Evolutionary conservation across 2,888 invertebrate species (phyloP).

Genomic region (Diaprepes abbreviatus): DNA sequence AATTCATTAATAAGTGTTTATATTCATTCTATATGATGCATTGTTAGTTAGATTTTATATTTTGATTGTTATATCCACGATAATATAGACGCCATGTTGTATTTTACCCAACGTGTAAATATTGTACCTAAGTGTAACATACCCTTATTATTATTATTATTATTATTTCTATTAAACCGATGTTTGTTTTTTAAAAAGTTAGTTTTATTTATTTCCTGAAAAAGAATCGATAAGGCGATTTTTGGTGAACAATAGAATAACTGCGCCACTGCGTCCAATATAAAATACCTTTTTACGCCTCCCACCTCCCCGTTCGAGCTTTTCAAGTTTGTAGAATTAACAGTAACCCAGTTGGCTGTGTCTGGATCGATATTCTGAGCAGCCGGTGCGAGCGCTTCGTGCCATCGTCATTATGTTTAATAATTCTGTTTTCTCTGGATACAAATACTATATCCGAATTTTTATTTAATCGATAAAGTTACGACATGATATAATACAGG

Average conservation of each 20-base stretch:
- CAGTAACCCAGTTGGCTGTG: slow-evolving; percentile 15
- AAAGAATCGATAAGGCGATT: too few species aligned
- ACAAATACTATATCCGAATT: background rate
- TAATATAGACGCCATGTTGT: slow-evolving; percentile 41
- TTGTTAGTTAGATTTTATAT: slow-evolving; percentile 43
- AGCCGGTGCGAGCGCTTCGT: slow-evolving; percentile 7
- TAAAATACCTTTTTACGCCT: slow-evolving; percentile 11
- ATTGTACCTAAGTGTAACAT: slow-evolving; percentile 56
- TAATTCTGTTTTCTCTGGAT: background rate
- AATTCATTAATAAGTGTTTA: background rate
- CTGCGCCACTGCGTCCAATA: background rate
- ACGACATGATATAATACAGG: too few species aligned
- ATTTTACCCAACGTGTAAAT: slow-evolving; percentile 40
- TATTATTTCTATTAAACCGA: slow-evolving; percentile 64
- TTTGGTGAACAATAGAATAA: background rate
- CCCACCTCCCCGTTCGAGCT: background rate
- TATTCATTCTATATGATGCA: slow-evolving; percentile 1
- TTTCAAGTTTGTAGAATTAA: slow-evolving; percentile 16
- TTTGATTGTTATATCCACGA: slow-evolving; percentile 36
- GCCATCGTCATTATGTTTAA: too few species aligned
- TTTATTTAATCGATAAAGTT: background rate
- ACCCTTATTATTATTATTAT: slow-evolving; percentile 62
- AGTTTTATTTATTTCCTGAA: slow-evolving; percentile 34
- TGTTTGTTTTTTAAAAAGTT: slow-evolving; percentile 61
- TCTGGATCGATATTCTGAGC: slow-evolving; percentile 15